Evolutionary conservation across 2,797 vertebrate genomes (phyloP), one percentile per base, ranked within the genome.

Genomic region (Alosa sapidissima): DNA sequence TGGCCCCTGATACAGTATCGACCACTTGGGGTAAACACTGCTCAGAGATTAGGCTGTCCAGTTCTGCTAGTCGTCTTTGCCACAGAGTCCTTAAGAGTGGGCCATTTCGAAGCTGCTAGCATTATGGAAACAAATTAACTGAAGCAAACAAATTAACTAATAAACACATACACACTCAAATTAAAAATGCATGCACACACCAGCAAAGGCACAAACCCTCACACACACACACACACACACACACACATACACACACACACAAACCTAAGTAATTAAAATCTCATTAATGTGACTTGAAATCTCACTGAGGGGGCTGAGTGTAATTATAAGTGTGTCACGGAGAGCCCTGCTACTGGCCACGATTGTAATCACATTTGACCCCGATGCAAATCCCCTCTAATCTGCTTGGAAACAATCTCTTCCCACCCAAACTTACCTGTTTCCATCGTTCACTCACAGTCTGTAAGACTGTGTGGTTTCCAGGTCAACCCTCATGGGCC

Each of bases 371-470:
- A 78, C 36, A 78, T 47, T 7, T 78, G 72, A 78, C 72, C 72
- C 72, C 19, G 16, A 45, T 36, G 14, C 36, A 78, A 47, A 78
- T 78, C 72, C 72, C 16, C 7, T 78, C 36, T 78, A 78, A 78
- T 78, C 72, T 45, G 72, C 7, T 45, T 36, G 5, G 41, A 41
- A 78, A 78, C 72, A 21, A 78, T 78, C 72, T 45, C 72, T 45
- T 78, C 41, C 16, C 36, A 45, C 13, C 36, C 72, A 78, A 78
- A 78, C 72, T 78, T 78, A 75, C 72, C 72, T 78, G 72, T 6
- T 47, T 60, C 21, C 72, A 19, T 6, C 65, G 3, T n/a, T n/a
- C n/a, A 24, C 60, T 62, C 48, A 49, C 48, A 49, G 48, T 1
- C 60, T 4, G 55, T 2, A 65, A 28, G n/a, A 65, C 60, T 65